Conservation (phyloP, 1,140 invertebrate species). For the Arion vulgaris region DNA sequence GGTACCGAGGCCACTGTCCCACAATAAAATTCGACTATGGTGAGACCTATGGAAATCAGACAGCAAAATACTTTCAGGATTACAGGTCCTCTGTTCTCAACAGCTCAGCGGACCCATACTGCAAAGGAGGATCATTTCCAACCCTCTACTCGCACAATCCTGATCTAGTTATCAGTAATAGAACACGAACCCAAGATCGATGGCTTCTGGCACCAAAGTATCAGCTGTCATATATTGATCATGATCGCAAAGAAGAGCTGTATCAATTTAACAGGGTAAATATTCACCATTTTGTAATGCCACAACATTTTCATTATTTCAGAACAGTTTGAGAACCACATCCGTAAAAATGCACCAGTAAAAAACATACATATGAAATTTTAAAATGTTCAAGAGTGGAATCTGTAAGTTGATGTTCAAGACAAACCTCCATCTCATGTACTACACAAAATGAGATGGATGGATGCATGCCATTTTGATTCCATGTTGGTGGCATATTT, state of each 20-base stretch:
- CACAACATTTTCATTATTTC: too few relatives aligned
- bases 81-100: constrained; percentile 67
- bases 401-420: too few relatives aligned
- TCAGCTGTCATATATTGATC: constrained; percentile 68
- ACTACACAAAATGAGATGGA: too few relatives aligned
- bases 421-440: too few relatives aligned
- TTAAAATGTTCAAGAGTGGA: too few relatives aligned
- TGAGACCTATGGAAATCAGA: constrained; percentile 72
- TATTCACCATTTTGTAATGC: too few relatives aligned
- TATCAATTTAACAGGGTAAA: constrained; percentile 37
- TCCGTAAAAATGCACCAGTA: too few relatives aligned
- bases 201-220: constrained; percentile 68
- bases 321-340: too few relatives aligned
- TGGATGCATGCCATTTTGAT: too few relatives aligned
- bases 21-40: constrained; percentile 73
- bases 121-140: constrained; percentile 70
- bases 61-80: constrained; percentile 73
- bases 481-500: too few relatives aligned
- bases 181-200: constrained; percentile 65
- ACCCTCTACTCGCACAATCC: constrained; percentile 71
- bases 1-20: constrained; percentile 72
- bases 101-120: constrained; percentile 67
- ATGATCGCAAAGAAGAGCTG: constrained; percentile 70
- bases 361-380: too few relatives aligned
- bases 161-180: constrained; percentile 67